Percentiles rank a stretch among this genome's conserved stretches.
These are phyloP conservation scores for Vireo griseus DNA, from an alignment of 2,797 vertebrate genomes.

Conservation along the genomic window DNA sequence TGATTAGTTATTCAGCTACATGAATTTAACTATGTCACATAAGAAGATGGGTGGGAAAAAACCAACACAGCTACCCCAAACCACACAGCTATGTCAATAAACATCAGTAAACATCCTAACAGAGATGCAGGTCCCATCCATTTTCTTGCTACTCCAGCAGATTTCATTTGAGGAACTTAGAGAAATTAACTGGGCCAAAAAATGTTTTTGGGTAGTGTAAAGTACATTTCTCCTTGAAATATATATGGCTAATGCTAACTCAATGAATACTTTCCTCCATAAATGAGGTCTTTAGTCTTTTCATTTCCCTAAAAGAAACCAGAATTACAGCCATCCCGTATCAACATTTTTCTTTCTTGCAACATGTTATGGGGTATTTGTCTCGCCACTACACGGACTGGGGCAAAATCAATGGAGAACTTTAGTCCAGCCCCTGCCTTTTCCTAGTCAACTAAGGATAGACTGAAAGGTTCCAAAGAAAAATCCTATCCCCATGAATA, in stretches of 20 bases:
- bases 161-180: background rate
- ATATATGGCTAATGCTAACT: background rate
- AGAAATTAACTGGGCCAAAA: background rate
- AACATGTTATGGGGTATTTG: background rate
- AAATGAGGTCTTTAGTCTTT: background rate
- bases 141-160: background rate
- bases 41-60: background rate
- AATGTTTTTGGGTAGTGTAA: background rate
- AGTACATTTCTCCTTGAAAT: background rate
- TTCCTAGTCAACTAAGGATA: background rate
- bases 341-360: background rate
- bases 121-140: background rate
- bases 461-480: background rate
- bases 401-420: background rate
- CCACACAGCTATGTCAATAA: background rate
- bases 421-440: background rate
- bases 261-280: background rate
- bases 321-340: background rate
- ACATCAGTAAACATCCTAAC: background rate
- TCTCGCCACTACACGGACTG: background rate
- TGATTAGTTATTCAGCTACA: background rate
- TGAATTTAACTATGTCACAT: background rate
- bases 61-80: background rate
- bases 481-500: background rate
- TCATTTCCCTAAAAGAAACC: background rate